Evolutionary conservation across 2,888 invertebrate species (phyloP).

Genomic region (Calameuta pallipes): DNA sequence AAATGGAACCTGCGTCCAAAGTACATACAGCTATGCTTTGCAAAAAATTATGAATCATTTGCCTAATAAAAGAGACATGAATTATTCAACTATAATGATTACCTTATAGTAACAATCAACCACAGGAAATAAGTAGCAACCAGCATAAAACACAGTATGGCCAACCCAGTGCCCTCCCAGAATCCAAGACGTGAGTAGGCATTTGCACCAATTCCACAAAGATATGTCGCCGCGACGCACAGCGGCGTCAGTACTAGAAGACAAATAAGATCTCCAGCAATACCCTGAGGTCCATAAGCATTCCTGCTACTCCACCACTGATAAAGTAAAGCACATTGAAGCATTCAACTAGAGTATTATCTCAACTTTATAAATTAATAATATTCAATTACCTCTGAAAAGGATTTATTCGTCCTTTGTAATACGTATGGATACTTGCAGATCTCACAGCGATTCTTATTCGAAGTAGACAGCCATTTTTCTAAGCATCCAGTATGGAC

Average conservation of each 20-base stretch:
- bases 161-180: constrained; percentile 62
- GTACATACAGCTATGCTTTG: not conserved
- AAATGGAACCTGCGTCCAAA: constrained; percentile 50
- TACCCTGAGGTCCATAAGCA: constrained; percentile 64
- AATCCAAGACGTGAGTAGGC: constrained; percentile 56
- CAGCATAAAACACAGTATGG: constrained; percentile 55
- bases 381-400: constrained; percentile 58
- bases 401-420: constrained; percentile 62
- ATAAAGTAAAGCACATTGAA: constrained; percentile 18
- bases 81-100: constrained; percentile 10
- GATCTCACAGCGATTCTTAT: constrained; percentile 69
- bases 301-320: constrained; percentile 65
- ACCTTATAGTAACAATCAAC: constrained; percentile 61
- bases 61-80: not conserved
- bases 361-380: not conserved
- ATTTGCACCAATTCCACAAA: constrained; percentile 66
- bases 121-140: constrained; percentile 56
- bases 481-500: constrained; percentile 70
- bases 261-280: constrained; percentile 67
- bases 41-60: not conserved
- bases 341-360: not conserved
- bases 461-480: constrained; percentile 70
- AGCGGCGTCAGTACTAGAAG: constrained; percentile 67
- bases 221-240: constrained; percentile 65
- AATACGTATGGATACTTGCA: constrained; percentile 68